Conservation (phyloP, 2,797 vertebrate genomes). For the Nasua narica region DNA sequence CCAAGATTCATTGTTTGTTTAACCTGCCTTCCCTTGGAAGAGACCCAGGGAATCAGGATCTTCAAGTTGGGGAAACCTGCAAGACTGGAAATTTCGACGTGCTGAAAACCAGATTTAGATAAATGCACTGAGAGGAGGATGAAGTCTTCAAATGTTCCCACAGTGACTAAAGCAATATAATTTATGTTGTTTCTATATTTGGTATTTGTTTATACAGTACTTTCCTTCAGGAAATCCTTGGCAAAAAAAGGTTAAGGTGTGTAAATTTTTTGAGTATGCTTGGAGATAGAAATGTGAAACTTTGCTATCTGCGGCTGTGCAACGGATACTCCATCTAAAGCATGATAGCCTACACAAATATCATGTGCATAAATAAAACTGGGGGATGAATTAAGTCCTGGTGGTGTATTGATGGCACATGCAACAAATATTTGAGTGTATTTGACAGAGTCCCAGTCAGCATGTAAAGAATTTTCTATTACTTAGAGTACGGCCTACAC, state of each 20-base stretch:
- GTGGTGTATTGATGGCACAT: neutral
- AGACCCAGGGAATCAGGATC: neutral
- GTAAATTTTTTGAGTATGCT: neutral
- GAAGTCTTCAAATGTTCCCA: neutral
- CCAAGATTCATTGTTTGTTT: too few relatives aligned
- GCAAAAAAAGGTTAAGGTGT: neutral
- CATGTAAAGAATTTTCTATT: neutral
- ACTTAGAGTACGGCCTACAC: neutral
- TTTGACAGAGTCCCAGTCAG: neutral
- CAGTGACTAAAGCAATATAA: neutral
- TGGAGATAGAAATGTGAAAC: neutral
- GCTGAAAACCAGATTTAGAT: neutral
- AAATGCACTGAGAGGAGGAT: neutral
- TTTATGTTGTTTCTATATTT: slow-evolving; percentile 21
- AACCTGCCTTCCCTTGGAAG: neutral
- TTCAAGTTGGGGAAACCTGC: slow-evolving; percentile 8
- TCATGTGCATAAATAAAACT: neutral
- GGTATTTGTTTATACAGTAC: neutral
- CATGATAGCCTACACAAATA: neutral
- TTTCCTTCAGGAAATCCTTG: slow-evolving; percentile 33
- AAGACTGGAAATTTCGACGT: neutral
- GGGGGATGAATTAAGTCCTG: neutral
- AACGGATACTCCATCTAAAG: neutral
- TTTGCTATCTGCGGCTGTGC: neutral
- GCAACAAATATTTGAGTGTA: slow-evolving; percentile 25